phyloP scores from a whole-genome alignment of 2,888 invertebrate species.

The Synergus japonicus region DNA sequence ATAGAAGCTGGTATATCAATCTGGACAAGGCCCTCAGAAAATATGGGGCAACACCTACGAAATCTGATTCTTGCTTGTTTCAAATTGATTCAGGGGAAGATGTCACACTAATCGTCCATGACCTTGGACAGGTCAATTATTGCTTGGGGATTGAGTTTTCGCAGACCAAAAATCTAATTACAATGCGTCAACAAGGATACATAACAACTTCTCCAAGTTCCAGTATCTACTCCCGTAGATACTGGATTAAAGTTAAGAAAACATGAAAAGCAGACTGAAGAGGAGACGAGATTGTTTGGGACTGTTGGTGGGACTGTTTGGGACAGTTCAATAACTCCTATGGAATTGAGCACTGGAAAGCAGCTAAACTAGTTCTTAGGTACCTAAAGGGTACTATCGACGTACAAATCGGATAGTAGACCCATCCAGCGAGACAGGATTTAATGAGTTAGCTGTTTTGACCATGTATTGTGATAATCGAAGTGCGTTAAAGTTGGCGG shows the following conservation, averaged over 20 bases:
- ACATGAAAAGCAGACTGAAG: conserved; percentile 25
- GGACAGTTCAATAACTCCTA: conserved; percentile 45
- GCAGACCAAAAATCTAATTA: conserved; percentile 2
- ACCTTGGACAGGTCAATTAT: conserved; percentile 43
- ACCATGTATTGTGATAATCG: too few relatives aligned
- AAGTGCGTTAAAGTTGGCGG: conserved; percentile 26
- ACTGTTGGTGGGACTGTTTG: too few relatives aligned
- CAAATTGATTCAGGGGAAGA: conserved; percentile 18
- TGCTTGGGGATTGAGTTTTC: conserved; percentile 51
- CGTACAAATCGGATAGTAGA: background rate
- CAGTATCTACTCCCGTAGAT: conserved; percentile 48
- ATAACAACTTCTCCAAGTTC: conserved; percentile 43
- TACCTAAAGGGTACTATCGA: conserved; percentile 42
- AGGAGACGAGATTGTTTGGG: conserved; percentile 34
- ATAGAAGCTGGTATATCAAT: conserved; percentile 28
- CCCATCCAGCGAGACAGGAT: background rate
- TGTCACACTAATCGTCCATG: conserved; percentile 39
- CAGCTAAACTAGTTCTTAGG: conserved; percentile 44
- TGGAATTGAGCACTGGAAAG: conserved; percentile 43
- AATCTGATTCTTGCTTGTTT: conserved; percentile 16
- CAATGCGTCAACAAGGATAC: conserved; percentile 47
- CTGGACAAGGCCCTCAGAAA: conserved; percentile 25
- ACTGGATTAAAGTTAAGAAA: conserved; percentile 19
- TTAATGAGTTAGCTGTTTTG: too few relatives aligned
- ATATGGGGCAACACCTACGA: background rate